A percentile compares a stretch with the other conserved stretches of the same genome.
Conservation (phyloP, 2,113 vertebrate genomes). For the Sinocyclocheilus grahami region DNA sequence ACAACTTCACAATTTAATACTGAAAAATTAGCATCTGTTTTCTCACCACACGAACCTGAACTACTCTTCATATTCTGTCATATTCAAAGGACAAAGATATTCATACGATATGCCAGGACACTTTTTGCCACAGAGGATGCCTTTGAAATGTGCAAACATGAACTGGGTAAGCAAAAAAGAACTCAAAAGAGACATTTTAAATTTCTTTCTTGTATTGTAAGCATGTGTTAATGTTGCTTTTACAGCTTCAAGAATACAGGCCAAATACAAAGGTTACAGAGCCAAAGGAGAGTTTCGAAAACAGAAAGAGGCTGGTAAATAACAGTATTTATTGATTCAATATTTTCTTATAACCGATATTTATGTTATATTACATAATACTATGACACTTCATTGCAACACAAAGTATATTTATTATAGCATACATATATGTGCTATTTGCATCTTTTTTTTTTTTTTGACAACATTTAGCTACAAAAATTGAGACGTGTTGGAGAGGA, state of each 20-base stretch:
- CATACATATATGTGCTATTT: not conserved
- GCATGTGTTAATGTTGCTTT: slow-evolving; percentile 31
- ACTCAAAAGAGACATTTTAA: not conserved
- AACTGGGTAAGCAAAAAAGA: slow-evolving; percentile 76
- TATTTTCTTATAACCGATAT: not conserved
- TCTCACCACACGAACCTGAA: not conserved
- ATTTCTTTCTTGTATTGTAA: not conserved
- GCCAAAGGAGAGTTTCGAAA: slow-evolving; percentile 81
- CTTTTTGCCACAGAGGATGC: slow-evolving; percentile 95
- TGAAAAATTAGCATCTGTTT: not conserved
- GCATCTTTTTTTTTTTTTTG: not conserved
- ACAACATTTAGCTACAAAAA: slow-evolving; percentile 82
- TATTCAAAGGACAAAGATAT: slow-evolving; percentile 90
- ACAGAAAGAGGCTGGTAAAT: slow-evolving; percentile 85
- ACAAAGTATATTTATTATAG: not conserved
- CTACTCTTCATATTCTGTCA: slow-evolving; percentile 32
- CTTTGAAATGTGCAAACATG: slow-evolving; percentile 89
- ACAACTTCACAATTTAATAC: not conserved
- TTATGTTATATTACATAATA: not conserved
- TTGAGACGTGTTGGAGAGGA: slow-evolving; percentile 91
- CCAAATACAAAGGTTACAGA: slow-evolving; percentile 87
- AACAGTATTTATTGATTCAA: not conserved
- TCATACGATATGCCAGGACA: slow-evolving; percentile 94
- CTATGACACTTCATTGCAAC: not conserved
- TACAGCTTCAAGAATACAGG: slow-evolving; percentile 88